phyloP scores from a whole-genome alignment of 2,113 vertebrate species.

The Agapornis roseicollis region DNA sequence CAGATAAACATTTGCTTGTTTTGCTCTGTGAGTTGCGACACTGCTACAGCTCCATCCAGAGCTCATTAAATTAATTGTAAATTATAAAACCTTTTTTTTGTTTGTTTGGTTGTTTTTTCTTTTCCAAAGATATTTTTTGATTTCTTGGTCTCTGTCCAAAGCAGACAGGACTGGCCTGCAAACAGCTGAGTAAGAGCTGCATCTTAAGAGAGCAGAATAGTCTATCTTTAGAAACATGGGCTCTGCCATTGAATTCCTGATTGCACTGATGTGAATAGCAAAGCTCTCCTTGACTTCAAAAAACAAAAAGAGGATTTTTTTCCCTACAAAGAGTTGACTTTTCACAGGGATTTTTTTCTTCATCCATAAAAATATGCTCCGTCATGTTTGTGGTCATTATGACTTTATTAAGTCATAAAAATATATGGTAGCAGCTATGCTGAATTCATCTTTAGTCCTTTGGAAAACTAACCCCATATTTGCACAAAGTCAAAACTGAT shows the following conservation, averaged over 20 bases:
- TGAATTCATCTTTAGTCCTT: slow-evolving; percentile 13
- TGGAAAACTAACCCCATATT: slow-evolving; percentile 26
- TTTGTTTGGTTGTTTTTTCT: not conserved
- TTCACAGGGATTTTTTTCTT: not conserved
- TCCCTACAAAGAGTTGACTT: not conserved
- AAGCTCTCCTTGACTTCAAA: slow-evolving; percentile 2
- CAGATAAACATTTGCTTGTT: not conserved
- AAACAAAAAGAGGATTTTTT: not conserved
- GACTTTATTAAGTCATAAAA: slow-evolving; percentile 17
- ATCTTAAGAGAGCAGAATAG: not conserved
- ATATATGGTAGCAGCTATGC: not conserved
- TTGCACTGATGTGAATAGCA: not conserved
- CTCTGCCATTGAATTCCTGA: not conserved
- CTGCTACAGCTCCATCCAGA: not conserved
- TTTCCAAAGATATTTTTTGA: not conserved
- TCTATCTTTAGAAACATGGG: not conserved
- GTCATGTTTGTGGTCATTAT: not conserved
- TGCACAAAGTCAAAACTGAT: slow-evolving; percentile 16
- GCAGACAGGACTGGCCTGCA: not conserved
- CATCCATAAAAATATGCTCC: not conserved
- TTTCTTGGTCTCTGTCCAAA: not conserved
- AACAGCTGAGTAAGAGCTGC: not conserved
- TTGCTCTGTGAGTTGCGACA: not conserved
- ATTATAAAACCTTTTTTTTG: not conserved
- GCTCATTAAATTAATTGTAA: not conserved